These are phyloP conservation scores for Lagorchestes hirsutus DNA, from an alignment of 2,797 vertebrate genomes.

Conservation along the genomic window DNA sequence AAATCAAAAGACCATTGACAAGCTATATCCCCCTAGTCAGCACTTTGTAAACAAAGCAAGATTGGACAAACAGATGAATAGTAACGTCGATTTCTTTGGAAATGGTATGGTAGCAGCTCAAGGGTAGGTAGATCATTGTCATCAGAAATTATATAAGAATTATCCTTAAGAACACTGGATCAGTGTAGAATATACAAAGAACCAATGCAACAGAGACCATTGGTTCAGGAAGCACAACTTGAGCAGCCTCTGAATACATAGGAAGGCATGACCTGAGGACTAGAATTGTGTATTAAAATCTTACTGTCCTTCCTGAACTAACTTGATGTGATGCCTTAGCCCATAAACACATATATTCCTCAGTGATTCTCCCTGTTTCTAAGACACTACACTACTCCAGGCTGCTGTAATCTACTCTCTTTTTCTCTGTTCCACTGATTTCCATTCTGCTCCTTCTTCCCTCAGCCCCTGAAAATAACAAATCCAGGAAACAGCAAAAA, in stretches of 20 bases:
- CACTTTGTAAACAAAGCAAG: neutral
- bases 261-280: neutral
- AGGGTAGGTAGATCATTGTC: neutral
- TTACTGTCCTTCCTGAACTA: neutral
- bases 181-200: neutral
- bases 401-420: neutral
- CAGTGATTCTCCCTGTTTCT: neutral
- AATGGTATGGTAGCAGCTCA: neutral
- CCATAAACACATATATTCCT: neutral
- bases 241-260: neutral
- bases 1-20: neutral
- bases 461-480: neutral
- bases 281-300: neutral
- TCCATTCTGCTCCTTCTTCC: neutral
- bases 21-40: neutral
- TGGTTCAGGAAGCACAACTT: neutral
- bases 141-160: neutral
- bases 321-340: neutral
- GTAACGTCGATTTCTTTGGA: neutral
- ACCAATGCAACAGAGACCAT: neutral
- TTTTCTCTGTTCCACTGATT: neutral
- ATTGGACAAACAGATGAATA: neutral
- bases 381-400: neutral
- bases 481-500: neutral
- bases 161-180: neutral